A percentile compares a stretch with the other conserved stretches of the same genome.
Evolutionary conservation across 2,888 invertebrate genomes (phyloP).

Genomic region (Thera obeliscata): DNA sequence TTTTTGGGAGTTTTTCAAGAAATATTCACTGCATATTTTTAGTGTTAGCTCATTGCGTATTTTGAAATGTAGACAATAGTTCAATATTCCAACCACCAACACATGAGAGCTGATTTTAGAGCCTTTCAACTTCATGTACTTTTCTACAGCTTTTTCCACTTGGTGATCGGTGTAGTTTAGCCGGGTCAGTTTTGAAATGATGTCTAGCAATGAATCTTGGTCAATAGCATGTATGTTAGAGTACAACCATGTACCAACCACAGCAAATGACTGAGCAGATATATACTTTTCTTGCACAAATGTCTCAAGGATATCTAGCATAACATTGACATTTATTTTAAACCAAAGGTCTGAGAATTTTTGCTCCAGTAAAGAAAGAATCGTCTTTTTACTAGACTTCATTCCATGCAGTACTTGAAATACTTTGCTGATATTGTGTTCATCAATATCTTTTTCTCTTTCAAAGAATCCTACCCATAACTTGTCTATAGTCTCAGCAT

Average conservation of each 20-base stretch:
- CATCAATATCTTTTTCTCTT: constrained; percentile 83
- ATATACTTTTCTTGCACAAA: constrained; percentile 70
- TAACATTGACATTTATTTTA: constrained; percentile 73
- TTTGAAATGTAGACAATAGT: constrained; percentile 85
- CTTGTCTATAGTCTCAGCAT: constrained; percentile 84
- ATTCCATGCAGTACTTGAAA: constrained; percentile 84
- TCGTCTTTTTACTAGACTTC: constrained; percentile 84
- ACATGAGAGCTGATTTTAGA: constrained; percentile 74
- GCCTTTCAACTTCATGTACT: constrained; percentile 84
- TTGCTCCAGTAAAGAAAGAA: constrained; percentile 84
- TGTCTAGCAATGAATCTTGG: constrained; percentile 82
- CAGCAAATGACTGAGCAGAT: constrained; percentile 69
- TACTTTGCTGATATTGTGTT: constrained; percentile 82
- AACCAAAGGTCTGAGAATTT: constrained; percentile 84
- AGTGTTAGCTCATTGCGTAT: constrained; percentile 84
- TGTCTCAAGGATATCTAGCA: constrained; percentile 77
- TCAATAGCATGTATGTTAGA: constrained; percentile 85
- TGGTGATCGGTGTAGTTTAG: constrained; percentile 83
- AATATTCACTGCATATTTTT: constrained; percentile 84
- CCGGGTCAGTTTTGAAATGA: constrained; percentile 81
- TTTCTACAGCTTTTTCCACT: constrained; percentile 85
- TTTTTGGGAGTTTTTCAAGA: constrained; percentile 71
- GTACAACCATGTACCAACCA: constrained; percentile 83
- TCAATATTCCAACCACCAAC: constrained; percentile 85
- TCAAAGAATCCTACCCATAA: constrained; percentile 87